These are phyloP conservation scores for Aegotheles bennettii DNA, from an alignment of 2,113 vertebrate species.

Conservation along the genomic window DNA sequence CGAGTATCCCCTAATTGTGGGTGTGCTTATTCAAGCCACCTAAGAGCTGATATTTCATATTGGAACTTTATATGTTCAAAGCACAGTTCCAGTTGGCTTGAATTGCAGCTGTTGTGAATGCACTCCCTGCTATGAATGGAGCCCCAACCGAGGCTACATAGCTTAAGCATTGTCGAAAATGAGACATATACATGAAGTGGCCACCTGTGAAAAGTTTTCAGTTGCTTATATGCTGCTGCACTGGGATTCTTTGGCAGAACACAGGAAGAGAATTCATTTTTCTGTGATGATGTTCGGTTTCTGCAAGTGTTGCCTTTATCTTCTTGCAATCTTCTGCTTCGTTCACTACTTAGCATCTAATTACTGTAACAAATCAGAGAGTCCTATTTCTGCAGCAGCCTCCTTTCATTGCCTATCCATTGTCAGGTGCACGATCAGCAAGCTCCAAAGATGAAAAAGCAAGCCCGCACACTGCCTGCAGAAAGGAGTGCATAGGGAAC, in stretches of 20 bases:
- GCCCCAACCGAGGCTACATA: slow-evolving; percentile 8
- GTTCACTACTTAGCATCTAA: neutral
- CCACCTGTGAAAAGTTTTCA: slow-evolving; percentile 53
- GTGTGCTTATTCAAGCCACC: neutral
- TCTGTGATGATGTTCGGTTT: neutral
- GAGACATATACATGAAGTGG: neutral
- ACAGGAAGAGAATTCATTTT: neutral
- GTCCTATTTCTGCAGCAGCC: neutral
- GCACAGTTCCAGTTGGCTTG: slow-evolving; percentile 24
- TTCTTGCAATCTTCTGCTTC: neutral
- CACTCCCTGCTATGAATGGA: neutral
- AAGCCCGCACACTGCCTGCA: neutral
- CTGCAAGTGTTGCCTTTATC: neutral
- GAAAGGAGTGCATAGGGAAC: neutral
- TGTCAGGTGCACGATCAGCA: neutral
- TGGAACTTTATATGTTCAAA: slow-evolving; percentile 27
- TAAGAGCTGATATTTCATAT: slow-evolving; percentile 16
- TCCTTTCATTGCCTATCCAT: neutral
- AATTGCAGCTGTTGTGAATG: slow-evolving; percentile 40
- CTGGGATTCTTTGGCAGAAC: neutral
- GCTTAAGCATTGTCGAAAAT: slow-evolving; percentile 5
- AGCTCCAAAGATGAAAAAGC: neutral
- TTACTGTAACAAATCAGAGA: neutral
- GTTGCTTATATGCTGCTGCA: neutral
- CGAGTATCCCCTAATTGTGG: neutral